These are phyloP conservation scores for Rhinella marina DNA, from an alignment of 2,797 vertebrate species.

Conservation along the genomic window DNA sequence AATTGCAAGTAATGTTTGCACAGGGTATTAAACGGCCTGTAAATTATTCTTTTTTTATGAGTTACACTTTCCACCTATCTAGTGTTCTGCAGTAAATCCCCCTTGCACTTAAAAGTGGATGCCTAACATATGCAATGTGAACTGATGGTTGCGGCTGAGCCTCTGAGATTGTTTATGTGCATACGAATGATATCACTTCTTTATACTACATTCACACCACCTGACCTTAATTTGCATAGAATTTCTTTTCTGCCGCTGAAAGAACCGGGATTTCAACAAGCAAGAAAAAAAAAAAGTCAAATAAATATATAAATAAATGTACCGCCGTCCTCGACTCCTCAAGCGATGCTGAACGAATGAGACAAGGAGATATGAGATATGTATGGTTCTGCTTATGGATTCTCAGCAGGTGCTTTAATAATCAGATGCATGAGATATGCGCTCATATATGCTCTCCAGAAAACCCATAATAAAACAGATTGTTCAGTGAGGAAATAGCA, in stretches of 20 bases:
- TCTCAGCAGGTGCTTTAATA: conserved; percentile 48
- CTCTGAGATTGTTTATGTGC: conserved; percentile 41
- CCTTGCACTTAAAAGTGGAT: conserved; percentile 53
- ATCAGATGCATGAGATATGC: conserved; percentile 35
- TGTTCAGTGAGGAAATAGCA: background rate
- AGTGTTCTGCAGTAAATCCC: conserved; percentile 47
- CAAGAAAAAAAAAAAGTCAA: background rate
- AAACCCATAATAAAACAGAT: conserved; percentile 14
- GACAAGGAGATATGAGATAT: conserved; percentile 49
- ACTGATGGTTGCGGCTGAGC: conserved; percentile 27
- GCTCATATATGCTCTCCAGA: conserved; percentile 5
- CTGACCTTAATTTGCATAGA: conserved; percentile 50
- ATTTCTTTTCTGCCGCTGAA: conserved; percentile 17
- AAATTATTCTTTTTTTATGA: conserved; percentile 52
- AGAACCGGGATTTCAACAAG: conserved; percentile 34
- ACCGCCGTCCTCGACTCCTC: conserved; percentile 44
- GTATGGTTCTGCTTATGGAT: conserved; percentile 42
- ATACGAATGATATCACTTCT: conserved; percentile 45
- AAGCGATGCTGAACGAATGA: conserved; percentile 45
- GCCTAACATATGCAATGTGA: conserved; percentile 42
- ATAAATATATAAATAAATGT: background rate
- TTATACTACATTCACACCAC: conserved; percentile 23
- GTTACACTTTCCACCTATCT: conserved; percentile 52
- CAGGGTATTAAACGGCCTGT: conserved; percentile 36
- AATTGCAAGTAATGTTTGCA: conserved; percentile 34